These are phyloP conservation scores for Orthosia gothica DNA, from an alignment of 2,888 invertebrate genomes.

Conservation along the genomic window DNA sequence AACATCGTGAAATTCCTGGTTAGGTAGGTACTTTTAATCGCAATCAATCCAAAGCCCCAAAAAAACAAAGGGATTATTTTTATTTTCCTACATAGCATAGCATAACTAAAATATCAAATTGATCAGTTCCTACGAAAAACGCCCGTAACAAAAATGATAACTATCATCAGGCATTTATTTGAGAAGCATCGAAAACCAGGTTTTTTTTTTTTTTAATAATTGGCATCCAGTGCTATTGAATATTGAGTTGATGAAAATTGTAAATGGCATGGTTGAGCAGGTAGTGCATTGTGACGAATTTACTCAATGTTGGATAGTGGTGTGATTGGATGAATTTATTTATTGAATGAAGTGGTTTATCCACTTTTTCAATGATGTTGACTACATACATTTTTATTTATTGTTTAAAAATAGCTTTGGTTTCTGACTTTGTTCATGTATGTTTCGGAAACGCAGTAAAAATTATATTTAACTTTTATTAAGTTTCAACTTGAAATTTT, in stretches of 20 bases:
- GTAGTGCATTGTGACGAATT: slow-evolving; percentile 24
- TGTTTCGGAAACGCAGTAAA: not conserved
- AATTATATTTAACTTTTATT: no score
- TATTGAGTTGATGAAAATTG: slow-evolving; percentile 42
- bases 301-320: slow-evolving; percentile 1
- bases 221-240: slow-evolving; percentile 42
- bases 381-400: not conserved
- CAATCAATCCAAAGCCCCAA: not conserved
- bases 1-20: no score
- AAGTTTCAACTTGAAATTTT: no score
- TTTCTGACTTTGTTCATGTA: not conserved
- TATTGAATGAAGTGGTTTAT: not conserved
- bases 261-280: slow-evolving; percentile 16
- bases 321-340: not conserved
- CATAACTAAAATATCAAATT: not conserved
- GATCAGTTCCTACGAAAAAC: not conserved
- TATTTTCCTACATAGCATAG: no score
- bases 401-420: not conserved
- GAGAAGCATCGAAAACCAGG: not conserved
- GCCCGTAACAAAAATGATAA: not conserved
- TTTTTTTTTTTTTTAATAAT: slow-evolving; percentile 28
- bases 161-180: slow-evolving; percentile 24
- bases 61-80: not conserved
- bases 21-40: not conserved
- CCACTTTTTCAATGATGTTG: no score